A percentile compares a stretch with the other conserved stretches of the same genome.
phyloP scores from a whole-genome alignment of 2,888 invertebrate genomes.

The Conomelus anceps region DNA sequence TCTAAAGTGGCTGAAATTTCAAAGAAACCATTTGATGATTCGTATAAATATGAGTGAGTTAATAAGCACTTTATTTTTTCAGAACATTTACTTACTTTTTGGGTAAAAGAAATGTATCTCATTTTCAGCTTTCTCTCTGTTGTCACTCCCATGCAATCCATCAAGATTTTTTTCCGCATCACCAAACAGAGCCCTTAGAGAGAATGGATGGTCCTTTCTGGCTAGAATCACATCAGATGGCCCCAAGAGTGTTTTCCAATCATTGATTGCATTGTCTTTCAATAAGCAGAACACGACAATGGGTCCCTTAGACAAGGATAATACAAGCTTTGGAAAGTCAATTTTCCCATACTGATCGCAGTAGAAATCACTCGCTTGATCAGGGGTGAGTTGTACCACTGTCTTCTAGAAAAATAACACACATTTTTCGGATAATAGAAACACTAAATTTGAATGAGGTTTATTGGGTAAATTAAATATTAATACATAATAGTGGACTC shows the following conservation, averaged over 20 bases:
- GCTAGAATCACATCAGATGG: constrained; percentile 60
- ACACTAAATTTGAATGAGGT: too few relatives aligned
- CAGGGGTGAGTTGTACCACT: constrained; percentile 65
- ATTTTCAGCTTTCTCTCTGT: not conserved
- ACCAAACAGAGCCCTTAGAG: constrained; percentile 66
- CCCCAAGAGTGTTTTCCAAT: constrained; percentile 67
- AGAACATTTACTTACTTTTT: not conserved
- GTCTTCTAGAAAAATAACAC: constrained; percentile 37
- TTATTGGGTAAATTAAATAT: too few relatives aligned
- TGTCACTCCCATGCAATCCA: constrained; percentile 5
- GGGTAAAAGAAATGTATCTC: constrained; percentile 5
- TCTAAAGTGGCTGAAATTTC: too few relatives aligned
- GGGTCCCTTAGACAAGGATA: constrained; percentile 71
- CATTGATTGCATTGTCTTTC: constrained; percentile 60
- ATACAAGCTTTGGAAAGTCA: constrained; percentile 69
- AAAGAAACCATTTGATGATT: too few relatives aligned
- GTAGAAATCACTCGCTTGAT: constrained; percentile 81
- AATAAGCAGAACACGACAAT: constrained; percentile 64
- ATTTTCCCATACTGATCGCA: constrained; percentile 63
- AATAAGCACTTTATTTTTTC: too few relatives aligned
- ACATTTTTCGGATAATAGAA: not conserved
- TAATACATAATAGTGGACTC: too few relatives aligned
- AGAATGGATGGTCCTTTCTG: constrained; percentile 62
- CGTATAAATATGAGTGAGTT: too few relatives aligned
- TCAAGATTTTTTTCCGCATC: constrained; percentile 45